Base-by-base conservation (phyloP, 2,797 vertebrate genomes). In the Cirrhinus molitorella region DNA sequence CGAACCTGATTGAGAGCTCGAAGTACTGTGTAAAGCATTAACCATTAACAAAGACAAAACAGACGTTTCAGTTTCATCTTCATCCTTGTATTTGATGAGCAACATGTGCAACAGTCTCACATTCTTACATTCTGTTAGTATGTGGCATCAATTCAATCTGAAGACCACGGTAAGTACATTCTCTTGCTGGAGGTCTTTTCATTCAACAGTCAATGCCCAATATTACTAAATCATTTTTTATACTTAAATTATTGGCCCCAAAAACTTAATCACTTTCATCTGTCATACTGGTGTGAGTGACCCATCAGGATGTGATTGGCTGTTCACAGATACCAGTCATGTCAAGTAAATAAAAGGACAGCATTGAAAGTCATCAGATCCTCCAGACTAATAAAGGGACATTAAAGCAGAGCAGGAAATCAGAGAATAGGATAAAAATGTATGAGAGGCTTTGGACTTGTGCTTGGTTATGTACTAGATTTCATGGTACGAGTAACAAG, bases 1-100 rank as follows among this genome's bases (percentile, higher is more conserved):
- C 9, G 1, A 40, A 43, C 40, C 10, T 43, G 37, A 17, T 19
- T 51, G 8, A 55, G 3, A n/a, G 21, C 21, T 55, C 21, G 10
- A 21, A 53, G 19, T 21, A 53, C 40, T 4, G 51, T 80, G 28
- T 21, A 81, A 45, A 13, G 83, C 65, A 71, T 55, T n/a, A 72
- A 81, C 66, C 23, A 89, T 67, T 83, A 47, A 87, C 84, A 76
- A 85, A 72, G 34, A 81, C 34, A 86, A 73, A 45, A 17, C 65
- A 79, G 4, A 28, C 61, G 83, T 59, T 81, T 73, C 63, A 19
- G 53, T 89, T 91, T 45, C n/a, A 66, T 81, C 76, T 87, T 84
- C 81, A 91, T 86, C 80, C 86, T 90, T 94, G 89, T 93, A 93
- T 93, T 93, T 92, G 85, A 90, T 88, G 85, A 89, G 65, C 88